Base-by-base conservation (phyloP, 2,888 invertebrate genomes). In the Ceramica pisi region DNA sequence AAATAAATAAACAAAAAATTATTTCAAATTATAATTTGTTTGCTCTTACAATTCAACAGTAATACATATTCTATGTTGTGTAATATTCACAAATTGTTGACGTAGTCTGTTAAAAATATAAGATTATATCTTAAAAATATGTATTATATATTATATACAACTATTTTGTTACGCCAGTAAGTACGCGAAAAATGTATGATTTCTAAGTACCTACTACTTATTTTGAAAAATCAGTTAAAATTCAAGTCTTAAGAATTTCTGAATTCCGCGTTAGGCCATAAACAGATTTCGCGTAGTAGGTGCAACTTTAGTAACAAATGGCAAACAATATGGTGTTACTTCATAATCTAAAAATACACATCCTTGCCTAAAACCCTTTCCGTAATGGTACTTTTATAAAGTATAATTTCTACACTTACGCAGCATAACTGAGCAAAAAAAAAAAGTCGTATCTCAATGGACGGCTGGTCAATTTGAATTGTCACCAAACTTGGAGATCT, bases 31-130 rank as follows among this genome's bases (percentile, higher is more conserved):
- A 88, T 81, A 84, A 76, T 80, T 83, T 19, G 46, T 88, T 89
- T 86, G 86, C 78, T 90, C 82, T 87, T 87, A 88, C 81, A 88
- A 85, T 82, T 86, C 86, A 90, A 88, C 87, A 85, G 83, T 82
- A 81, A 78, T 79, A 81, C 78, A 84, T 82, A 72, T 70, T 72
- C 71, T 85, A 86, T 66, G 57, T 67, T 81, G 61, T 69, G 74
- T 76, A 85, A 81, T 86, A 84, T 77, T 84, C 67, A 79, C 82
- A 83, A 83, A 75, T 78, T 85, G 56, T 73, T 75, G 73, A 75
- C 75, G 67, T 79, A 79, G 70, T 69, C 61, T 66, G 66, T 82
- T 77, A 68, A 72, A 80, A 82, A 84, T 71, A 82, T 71, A 84
- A 67, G 71, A 67, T 72, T 73, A 72, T 69, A 78, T 73, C 74